These are phyloP conservation scores for Listrodromus nycthemerus DNA, from an alignment of 2,888 invertebrate genomes.

Conservation along the genomic window DNA sequence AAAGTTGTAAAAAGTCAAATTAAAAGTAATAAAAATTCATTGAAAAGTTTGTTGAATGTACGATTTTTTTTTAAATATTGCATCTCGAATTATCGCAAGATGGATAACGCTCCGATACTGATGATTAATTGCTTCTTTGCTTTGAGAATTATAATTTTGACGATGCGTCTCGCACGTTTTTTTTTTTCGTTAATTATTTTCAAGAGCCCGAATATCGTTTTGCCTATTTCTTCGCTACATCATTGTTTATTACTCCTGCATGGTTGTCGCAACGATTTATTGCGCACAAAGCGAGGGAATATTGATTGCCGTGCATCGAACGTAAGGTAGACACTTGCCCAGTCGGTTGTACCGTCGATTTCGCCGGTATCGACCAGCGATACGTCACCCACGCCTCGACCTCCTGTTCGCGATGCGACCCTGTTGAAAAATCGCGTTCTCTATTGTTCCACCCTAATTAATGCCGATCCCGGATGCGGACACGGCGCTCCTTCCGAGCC, in stretches of 20 bases:
- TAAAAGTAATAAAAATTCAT: no score
- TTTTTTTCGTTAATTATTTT: neutral
- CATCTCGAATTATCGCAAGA: no score
- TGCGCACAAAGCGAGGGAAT: neutral
- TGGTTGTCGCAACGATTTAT: neutral
- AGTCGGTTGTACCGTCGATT: conserved; percentile 32
- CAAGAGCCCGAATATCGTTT: neutral
- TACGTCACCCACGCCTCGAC: conserved; percentile 82
- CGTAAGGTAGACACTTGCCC: neutral
- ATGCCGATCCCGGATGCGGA: conserved; percentile 67
- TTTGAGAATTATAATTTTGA: no score
- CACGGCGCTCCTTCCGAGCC: conserved; percentile 8
- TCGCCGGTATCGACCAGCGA: conserved; percentile 65
- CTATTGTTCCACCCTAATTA: conserved; percentile 84
- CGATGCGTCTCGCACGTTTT: no score
- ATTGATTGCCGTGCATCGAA: neutral
- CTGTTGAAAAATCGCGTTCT: conserved; percentile 83
- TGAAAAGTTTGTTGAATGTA: no score
- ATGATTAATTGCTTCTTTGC: no score
- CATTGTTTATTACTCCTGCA: neutral
- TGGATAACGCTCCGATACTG: no score
- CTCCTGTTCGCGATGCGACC: conserved; percentile 79
- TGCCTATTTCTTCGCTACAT: neutral
- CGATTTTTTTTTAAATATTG: no score
- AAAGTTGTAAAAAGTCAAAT: no score